Evolutionary conservation across 2,888 invertebrate species (phyloP).

Genomic region (Melanargia galathea): DNA sequence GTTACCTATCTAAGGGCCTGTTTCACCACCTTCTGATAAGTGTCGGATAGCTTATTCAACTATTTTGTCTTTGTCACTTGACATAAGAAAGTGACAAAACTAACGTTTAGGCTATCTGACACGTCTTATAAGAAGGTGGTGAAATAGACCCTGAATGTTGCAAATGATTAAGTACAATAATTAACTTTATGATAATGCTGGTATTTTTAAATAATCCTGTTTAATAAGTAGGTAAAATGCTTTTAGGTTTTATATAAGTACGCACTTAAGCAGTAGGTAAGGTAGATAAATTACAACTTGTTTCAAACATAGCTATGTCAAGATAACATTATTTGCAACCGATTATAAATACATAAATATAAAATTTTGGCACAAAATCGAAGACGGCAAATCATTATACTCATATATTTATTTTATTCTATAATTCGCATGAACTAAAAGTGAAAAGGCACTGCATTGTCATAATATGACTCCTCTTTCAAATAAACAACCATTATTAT

Average conservation of each 20-base stretch:
- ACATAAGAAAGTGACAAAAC: too few species aligned
- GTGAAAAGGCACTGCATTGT: constrained; percentile 43
- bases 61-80: too few species aligned
- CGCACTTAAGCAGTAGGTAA: neutral
- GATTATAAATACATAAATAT: neutral
- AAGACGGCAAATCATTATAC: constrained; percentile 5
- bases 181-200: too few species aligned
- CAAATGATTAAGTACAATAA: too few species aligned
- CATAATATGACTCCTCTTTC: neutral
- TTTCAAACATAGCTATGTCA: neutral
- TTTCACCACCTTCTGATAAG: too few species aligned
- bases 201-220: constrained; percentile 1
- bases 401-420: neutral
- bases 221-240: constrained; percentile 4
- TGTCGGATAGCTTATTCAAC: too few species aligned
- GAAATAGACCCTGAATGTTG: too few species aligned
- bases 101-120: too few species aligned
- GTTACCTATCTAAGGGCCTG: too few species aligned
- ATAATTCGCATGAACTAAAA: constrained; percentile 19
- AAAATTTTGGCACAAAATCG: constrained; percentile 25
- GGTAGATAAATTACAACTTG: neutral
- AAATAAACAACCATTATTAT: neutral
- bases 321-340: constrained; percentile 9
- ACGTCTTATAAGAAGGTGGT: too few species aligned
- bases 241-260: constrained; percentile 2